These are phyloP conservation scores for Wiebesia pumilae DNA, from an alignment of 1,140 invertebrate genomes.

Conservation along the genomic window DNA sequence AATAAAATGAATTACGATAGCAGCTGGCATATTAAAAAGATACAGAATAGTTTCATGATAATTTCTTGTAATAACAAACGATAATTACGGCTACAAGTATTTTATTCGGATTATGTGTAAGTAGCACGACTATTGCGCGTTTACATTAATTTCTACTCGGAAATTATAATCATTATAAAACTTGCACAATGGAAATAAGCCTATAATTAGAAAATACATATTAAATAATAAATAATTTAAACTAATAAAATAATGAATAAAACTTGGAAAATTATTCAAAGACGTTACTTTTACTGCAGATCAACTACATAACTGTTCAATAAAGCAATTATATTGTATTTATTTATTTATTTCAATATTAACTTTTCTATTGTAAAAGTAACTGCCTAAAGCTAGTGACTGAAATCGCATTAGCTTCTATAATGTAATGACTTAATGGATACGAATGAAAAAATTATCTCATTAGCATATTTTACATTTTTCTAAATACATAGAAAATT, in stretches of 20 bases:
- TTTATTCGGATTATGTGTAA: too few relatives aligned
- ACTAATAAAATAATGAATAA: background rate
- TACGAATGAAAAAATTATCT: background rate
- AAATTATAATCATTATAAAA: too few relatives aligned
- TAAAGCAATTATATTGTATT: background rate
- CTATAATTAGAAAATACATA: too few relatives aligned
- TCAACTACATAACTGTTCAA: too few relatives aligned
- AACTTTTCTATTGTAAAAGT: background rate
- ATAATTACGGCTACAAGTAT: too few relatives aligned
- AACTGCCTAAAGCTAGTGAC: background rate
- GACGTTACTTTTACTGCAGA: background rate
- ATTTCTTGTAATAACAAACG: too few relatives aligned
- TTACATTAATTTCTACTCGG: too few relatives aligned
- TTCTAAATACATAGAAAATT: constrained; percentile 6
- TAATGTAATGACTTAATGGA: background rate
- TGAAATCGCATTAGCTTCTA: background rate
- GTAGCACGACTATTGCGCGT: too few relatives aligned
- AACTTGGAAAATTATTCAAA: background rate
- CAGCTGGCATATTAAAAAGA: too few relatives aligned
- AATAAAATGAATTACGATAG: too few relatives aligned
- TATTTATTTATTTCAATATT: background rate
- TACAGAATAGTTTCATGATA: too few relatives aligned
- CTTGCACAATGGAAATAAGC: too few relatives aligned
- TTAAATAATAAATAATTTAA: background rate
- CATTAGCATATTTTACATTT: constrained; percentile 15